phyloP scores from a whole-genome alignment of 2,113 vertebrate genomes.

The Malurus melanocephalus region DNA sequence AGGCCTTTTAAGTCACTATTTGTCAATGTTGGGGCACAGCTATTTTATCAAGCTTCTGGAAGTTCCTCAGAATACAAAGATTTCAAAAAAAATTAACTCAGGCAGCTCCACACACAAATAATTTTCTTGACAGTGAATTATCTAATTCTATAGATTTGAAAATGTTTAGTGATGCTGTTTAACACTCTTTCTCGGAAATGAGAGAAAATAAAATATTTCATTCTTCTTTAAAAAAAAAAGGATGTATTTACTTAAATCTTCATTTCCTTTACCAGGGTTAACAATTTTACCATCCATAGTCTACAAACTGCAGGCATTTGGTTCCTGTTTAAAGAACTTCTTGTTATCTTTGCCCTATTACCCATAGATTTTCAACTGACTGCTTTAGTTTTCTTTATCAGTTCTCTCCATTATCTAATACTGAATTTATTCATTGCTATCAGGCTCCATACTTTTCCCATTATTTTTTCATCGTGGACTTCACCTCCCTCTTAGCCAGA shows the following conservation, averaged over 20 bases:
- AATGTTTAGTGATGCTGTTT: not conserved
- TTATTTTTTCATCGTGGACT: constrained; percentile 44
- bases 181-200: not conserved
- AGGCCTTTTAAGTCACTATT: not conserved
- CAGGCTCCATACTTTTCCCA: constrained; percentile 38
- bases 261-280: not conserved
- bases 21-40: not conserved
- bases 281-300: not conserved
- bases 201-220: not conserved
- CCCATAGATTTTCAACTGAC: constrained; percentile 29
- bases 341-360: constrained; percentile 40
- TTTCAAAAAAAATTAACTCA: not conserved
- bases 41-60: not conserved
- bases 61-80: not conserved
- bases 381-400: constrained; percentile 52
- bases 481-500: constrained; percentile 21
- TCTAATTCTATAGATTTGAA: not conserved
- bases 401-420: constrained; percentile 50
- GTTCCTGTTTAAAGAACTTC: constrained; percentile 13
- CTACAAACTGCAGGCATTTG: not conserved
- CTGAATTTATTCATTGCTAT: constrained; percentile 53
- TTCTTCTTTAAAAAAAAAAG: not conserved
- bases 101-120: not conserved
- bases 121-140: not conserved
- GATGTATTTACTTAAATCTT: not conserved